Evolutionary conservation across 2,113 vertebrate species (phyloP).

Genomic region (Ploceus nigricollis): DNA sequence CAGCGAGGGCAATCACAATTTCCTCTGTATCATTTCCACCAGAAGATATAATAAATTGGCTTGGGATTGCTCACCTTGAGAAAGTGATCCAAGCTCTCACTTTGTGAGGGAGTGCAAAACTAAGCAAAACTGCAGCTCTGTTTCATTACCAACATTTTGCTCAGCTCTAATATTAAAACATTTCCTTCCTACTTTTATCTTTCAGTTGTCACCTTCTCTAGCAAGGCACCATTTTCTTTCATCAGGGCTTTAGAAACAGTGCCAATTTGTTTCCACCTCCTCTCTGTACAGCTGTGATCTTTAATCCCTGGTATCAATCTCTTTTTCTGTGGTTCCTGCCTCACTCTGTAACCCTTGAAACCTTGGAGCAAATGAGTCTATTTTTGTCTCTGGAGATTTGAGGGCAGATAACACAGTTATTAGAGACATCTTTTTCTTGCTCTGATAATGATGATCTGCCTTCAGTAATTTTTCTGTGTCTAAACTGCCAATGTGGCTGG

Average conservation of each 20-base stretch:
- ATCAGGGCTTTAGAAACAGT: conserved; percentile 51
- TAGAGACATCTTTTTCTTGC: conserved; percentile 55
- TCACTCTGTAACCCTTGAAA: conserved; percentile 57
- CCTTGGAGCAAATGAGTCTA: conserved; percentile 66
- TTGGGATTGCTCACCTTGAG: conserved; percentile 5
- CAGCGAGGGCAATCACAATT: not conserved
- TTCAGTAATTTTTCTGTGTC: conserved; percentile 41
- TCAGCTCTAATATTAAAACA: conserved; percentile 48
- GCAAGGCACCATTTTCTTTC: conserved; percentile 51
- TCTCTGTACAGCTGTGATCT: conserved; percentile 49
- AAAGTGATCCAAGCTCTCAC: not conserved
- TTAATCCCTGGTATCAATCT: conserved; percentile 63
- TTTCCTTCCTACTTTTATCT: conserved; percentile 38
- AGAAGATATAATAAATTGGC: conserved; percentile 27
- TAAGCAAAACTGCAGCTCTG: not conserved
- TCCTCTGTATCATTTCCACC: not conserved
- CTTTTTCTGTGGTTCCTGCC: conserved; percentile 48
- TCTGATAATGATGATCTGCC: conserved; percentile 56
- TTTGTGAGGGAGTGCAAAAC: not conserved
- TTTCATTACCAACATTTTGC: conserved; percentile 23
- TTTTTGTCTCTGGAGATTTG: conserved; percentile 61
- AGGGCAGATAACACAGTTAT: conserved; percentile 61
- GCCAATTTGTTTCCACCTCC: conserved; percentile 59
- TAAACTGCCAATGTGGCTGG: not conserved
- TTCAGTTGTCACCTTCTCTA: not conserved